These are phyloP conservation scores for Henricia sp. DNA, from an alignment of 53 echinoderm and acorn worm species.

Conservation along the genomic window DNA sequence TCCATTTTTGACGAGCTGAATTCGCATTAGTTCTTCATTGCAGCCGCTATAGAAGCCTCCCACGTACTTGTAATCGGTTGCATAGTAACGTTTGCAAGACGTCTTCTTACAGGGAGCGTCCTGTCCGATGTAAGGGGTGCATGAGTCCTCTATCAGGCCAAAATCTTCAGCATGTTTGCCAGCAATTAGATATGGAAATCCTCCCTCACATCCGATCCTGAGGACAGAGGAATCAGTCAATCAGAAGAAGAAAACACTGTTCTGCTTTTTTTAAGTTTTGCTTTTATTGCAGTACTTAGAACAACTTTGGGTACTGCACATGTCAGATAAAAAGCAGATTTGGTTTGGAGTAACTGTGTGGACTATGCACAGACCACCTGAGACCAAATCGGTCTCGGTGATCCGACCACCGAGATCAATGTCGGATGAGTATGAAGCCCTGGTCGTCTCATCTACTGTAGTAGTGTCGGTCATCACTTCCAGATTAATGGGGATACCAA, in stretches of 20 bases:
- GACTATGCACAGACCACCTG: neutral
- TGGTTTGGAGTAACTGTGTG: neutral
- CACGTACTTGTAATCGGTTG: slow-evolving; percentile 85
- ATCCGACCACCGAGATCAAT: too few relatives aligned
- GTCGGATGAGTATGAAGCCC: too few relatives aligned
- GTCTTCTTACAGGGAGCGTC: slow-evolving; percentile 72
- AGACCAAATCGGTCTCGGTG: too few relatives aligned
- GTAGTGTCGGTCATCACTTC: too few relatives aligned
- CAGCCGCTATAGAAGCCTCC: slow-evolving; percentile 94
- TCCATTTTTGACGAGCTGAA: slow-evolving; percentile 84
- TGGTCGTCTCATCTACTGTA: too few relatives aligned
- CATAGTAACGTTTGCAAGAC: slow-evolving; percentile 83
- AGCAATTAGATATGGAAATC: slow-evolving; percentile 90
- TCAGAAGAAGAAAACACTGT: too few relatives aligned
- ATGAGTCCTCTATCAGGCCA: slow-evolving; percentile 85
- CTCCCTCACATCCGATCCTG: slow-evolving; percentile 69
- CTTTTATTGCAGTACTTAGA: too few relatives aligned
- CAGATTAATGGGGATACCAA: too few relatives aligned
- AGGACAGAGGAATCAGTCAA: neutral
- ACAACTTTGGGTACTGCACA: too few relatives aligned
- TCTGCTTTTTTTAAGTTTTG: too few relatives aligned
- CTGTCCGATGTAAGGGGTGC: slow-evolving; percentile 75
- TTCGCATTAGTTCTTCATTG: slow-evolving; percentile 90
- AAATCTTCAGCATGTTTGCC: slow-evolving; percentile 97
- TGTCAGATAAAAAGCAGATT: neutral